Conservation (phyloP, 2,113 vertebrate species). For the Eublepharis macularius region DNA sequence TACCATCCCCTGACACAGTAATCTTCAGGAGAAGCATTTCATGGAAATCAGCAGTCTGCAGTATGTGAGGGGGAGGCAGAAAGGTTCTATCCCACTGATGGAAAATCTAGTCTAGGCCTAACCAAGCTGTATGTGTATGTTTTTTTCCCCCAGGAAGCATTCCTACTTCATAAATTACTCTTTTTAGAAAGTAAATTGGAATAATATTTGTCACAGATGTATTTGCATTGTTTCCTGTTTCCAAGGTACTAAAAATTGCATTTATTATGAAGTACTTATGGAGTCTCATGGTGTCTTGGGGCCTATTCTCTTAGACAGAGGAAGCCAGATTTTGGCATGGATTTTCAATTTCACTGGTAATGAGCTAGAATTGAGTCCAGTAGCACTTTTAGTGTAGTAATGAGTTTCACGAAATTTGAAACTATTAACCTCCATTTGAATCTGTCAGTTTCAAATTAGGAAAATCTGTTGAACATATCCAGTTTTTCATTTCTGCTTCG, state of each 20-base stretch:
- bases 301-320: not conserved
- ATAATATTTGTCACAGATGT: not conserved
- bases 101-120: too few relatives aligned
- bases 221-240: not conserved
- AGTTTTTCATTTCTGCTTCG: not conserved
- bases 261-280: not conserved
- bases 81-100: too few relatives aligned
- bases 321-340: not conserved
- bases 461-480: not conserved
- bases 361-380: too few relatives aligned
- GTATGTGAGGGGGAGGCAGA: too few relatives aligned
- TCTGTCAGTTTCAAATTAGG: not conserved
- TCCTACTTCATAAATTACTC: too few relatives aligned
- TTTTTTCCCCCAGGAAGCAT: too few relatives aligned
- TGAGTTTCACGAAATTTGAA: not conserved
- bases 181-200: too few relatives aligned
- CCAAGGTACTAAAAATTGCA: too few relatives aligned
- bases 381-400: too few relatives aligned
- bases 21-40: too few relatives aligned
- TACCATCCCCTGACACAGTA: too few relatives aligned
- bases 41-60: too few relatives aligned
- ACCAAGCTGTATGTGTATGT: not conserved
- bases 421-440: not conserved
- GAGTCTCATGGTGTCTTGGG: not conserved
- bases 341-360: not conserved